Conservation (phyloP, 2,888 invertebrate genomes). For the Uropetala carovei region DNA sequence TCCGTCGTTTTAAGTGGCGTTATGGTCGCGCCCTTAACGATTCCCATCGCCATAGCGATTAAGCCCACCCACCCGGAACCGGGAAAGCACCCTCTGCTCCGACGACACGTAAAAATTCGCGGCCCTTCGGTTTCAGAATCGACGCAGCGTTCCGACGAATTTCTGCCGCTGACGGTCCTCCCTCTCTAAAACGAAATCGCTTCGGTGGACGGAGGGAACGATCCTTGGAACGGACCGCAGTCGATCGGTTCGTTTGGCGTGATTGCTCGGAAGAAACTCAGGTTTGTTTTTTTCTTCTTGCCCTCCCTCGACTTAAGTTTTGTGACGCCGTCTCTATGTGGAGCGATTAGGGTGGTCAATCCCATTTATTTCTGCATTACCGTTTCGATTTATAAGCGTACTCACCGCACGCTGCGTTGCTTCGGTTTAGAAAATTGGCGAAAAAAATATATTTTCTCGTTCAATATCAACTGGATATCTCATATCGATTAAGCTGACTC, state of each 20-base stretch:
- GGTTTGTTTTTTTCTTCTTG: too few species aligned
- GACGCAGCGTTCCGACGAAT: not conserved
- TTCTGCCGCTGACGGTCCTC: not conserved
- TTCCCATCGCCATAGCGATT: not conserved
- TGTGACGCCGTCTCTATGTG: too few species aligned
- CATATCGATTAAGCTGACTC: too few species aligned
- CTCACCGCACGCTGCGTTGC: too few species aligned
- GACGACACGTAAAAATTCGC: not conserved
- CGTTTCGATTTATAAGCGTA: too few species aligned
- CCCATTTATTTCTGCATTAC: too few species aligned
- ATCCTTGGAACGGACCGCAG: not conserved
- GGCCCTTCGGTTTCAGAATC: not conserved
- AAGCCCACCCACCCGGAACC: not conserved
- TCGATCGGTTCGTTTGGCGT: constrained; percentile 1
- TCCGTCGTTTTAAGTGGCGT: not conserved
- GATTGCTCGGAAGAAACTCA: not conserved
- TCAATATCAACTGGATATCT: too few species aligned
- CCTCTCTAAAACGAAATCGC: not conserved
- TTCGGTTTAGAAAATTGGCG: too few species aligned
- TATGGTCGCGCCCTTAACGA: not conserved
- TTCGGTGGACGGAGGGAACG: not conserved
- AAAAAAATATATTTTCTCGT: too few species aligned
- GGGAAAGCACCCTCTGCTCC: not conserved
- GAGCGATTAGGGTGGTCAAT: too few species aligned
- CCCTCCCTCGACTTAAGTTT: too few species aligned